Base-by-base conservation (phyloP, 2,888 invertebrate species). In the Phorcus lineatus region DNA sequence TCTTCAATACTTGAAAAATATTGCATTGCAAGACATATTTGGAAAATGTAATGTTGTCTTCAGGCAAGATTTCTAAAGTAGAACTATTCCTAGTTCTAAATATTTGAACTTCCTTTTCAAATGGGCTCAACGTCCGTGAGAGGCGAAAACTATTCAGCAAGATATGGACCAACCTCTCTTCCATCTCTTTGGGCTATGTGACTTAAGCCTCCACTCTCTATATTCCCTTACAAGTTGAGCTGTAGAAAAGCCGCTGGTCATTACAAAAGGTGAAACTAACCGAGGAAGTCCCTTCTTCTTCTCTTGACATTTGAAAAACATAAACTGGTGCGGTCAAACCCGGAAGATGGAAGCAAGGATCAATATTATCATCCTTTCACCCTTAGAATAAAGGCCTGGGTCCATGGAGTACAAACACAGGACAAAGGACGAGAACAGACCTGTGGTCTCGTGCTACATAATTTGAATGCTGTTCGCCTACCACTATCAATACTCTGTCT, bases 281-380 rank as follows among this genome's bases (percentile, higher is more conserved):
- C 62, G 24, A 1, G 62, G 13, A 28, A 28, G 17, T 13, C 24
- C 24, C 62, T 24, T 24, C 28, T 28, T 17, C 62, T 24, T 62
- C 62, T 62, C 62, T 62, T 62, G 62, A 62, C 62, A 62, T 62
- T 62, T 62, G 62, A 62, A 62, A 47, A 57, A 57, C 57, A 19
- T 57, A 57, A 62, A 62, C n/a, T n/a, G 22, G 47, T 47, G 62
- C 22, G 28, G 62, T 22, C 62, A 11, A 28, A 62, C 62, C 62
- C 62, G 16, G 62, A 62, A 28, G 28, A 28, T 13, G 13, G 62
- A 62, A 28, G 62, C 62, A 24, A 6, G 13, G 62, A 62, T 62
- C 62, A 62, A 62, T 62, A 62, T 11, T 17, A n/a, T 13, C 17
- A 28, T 62, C 28, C 62, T 9, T 24, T 62, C 28, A 62, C 62